Conservation (phyloP, 2,113 vertebrate genomes). For the Canis aureus region DNA sequence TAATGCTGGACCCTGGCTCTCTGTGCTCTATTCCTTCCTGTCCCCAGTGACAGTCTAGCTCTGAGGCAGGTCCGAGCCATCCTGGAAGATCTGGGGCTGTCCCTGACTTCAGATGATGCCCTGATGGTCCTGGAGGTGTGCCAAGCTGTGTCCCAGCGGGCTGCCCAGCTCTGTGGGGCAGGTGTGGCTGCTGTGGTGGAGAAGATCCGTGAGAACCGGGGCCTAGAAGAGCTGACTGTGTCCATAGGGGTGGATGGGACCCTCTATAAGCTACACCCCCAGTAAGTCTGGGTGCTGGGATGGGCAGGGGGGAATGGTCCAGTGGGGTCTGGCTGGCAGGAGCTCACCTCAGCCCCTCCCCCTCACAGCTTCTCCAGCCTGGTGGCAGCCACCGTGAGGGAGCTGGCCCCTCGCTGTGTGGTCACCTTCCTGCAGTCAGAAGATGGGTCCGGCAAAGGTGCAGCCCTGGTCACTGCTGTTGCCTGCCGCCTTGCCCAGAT, state of each 20-base stretch:
- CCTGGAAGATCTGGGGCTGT: slow-evolving; percentile 83
- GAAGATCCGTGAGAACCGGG: slow-evolving; percentile 88
- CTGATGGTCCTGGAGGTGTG: slow-evolving; percentile 88
- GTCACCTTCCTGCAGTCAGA: slow-evolving; percentile 91
- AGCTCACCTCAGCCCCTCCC: background rate
- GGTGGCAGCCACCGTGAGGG: slow-evolving; percentile 84
- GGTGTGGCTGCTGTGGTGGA: slow-evolving; percentile 88
- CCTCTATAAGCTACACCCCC: slow-evolving; percentile 88
- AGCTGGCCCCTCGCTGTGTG: slow-evolving; percentile 89
- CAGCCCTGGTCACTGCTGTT: slow-evolving; percentile 92
- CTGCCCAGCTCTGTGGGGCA: slow-evolving; percentile 86
- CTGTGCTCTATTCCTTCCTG: background rate
- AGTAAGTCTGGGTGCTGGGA: slow-evolving; percentile 80
- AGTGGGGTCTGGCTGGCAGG: background rate
- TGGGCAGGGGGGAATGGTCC: background rate
- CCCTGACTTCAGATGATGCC: slow-evolving; percentile 83
- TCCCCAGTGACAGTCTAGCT: slow-evolving; percentile 83
- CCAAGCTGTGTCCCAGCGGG: slow-evolving; percentile 85
- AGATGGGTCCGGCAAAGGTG: slow-evolving; percentile 93
- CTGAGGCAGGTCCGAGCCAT: slow-evolving; percentile 83
- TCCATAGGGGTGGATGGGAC: slow-evolving; percentile 89
- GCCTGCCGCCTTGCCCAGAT: slow-evolving; percentile 64
- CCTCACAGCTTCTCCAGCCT: slow-evolving; percentile 88
- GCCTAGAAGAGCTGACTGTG: slow-evolving; percentile 75
- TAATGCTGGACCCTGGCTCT: background rate